Percentiles rank a stretch among this genome's conserved stretches.
Evolutionary conservation across 2,888 invertebrate species (phyloP).

Genomic region (Pristionchus maxplancki): DNA sequence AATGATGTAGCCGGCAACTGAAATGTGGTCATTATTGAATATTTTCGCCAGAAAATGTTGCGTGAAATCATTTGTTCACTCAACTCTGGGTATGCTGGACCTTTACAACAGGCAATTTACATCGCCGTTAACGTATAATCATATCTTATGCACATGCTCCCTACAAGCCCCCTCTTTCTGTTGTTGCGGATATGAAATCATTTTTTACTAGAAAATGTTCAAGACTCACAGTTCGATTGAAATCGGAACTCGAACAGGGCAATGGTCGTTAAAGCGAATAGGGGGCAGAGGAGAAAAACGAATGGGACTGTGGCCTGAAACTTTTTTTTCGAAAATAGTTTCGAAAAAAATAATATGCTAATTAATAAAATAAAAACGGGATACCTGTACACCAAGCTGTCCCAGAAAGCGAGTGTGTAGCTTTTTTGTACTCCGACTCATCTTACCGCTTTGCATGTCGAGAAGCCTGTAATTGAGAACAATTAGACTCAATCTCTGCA

Average conservation of each 20-base stretch:
- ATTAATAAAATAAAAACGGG: neutral
- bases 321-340: neutral
- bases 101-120: too few species aligned
- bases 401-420: neutral
- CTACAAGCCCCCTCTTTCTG: too few species aligned
- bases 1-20: neutral
- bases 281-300: neutral
- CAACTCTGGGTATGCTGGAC: too few species aligned
- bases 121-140: too few species aligned
- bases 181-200: too few species aligned
- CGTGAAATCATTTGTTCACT: too few species aligned
- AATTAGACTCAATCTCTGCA: too few species aligned
- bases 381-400: neutral
- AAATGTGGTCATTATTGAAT: neutral
- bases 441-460: neutral
- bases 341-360: neutral
- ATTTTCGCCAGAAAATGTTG: too few species aligned
- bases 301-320: neutral
- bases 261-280: neutral
- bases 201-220: neutral
- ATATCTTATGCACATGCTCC: too few species aligned
- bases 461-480: too few species aligned
- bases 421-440: neutral
- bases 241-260: neutral
- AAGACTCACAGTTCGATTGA: neutral